Evolutionary conservation across 2,113 vertebrate species (phyloP), one percentile per base, ranked within the genome.

Genomic region (Poecile atricapillus): DNA sequence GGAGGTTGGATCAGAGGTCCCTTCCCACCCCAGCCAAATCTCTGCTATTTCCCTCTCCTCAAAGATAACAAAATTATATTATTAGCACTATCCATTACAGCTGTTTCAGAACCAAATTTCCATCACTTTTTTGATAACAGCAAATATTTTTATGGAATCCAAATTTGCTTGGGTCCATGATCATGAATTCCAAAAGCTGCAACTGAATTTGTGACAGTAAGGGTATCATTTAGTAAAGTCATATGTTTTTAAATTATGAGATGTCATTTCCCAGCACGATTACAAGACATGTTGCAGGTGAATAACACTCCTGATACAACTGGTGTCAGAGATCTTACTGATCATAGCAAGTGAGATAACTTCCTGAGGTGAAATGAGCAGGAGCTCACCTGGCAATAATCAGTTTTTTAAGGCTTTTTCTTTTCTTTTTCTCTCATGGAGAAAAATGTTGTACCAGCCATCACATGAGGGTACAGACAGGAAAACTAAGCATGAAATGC

Each of bases 401-500:
- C 15, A 2, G 28, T 19, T 43, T 55, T 89, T 67, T 39, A 18
- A 39, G 9, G 15, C 16, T 52, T 18, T 50, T n/a, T 90, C 18
- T 78, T 68, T 77, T 58, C 30, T 4, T 69, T 87, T 87, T 53
- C 35, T 77, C 19, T 74, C 24, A 15, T 12, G 8, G 19, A 83
- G 28, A 76, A 93, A 94, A 83, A 55, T 47, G 18, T 75, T 81
- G 18, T 47, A 91, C 63, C 30, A 80, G 15, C 47, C 47, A 50
- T 58, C 79, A 86, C 0, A 0, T 68, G 31, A 35, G 83, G 88
- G 17, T 49, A 81, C 13, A 80, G 64, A 83, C 25, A 88, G 43
- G 35, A 97, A 90, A 96, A 43, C 52, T 92, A 93, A 83, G 71
- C 87, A 92, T 90, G 76, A 96, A 94, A 90, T 80, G 39, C 41